These are phyloP conservation scores for Pyrrhia umbra DNA, from an alignment of 2,888 invertebrate species.

Conservation along the genomic window DNA sequence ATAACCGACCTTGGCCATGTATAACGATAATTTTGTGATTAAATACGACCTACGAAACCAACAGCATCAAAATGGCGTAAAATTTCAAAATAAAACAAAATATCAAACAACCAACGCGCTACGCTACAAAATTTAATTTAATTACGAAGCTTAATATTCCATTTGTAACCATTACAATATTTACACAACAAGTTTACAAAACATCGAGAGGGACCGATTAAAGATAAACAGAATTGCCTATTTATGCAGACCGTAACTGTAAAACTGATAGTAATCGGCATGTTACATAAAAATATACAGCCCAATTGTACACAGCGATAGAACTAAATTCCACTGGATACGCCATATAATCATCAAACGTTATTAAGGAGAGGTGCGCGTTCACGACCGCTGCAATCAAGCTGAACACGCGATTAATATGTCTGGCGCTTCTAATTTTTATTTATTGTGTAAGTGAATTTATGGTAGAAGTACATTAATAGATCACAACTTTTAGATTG, in stretches of 20 bases:
- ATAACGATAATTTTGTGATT: too few relatives aligned
- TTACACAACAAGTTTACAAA: constrained; percentile 68
- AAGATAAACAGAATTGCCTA: constrained; percentile 72
- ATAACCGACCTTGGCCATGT: too few relatives aligned
- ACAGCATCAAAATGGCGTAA: neutral
- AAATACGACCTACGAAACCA: too few relatives aligned
- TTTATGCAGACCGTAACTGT: constrained; percentile 77
- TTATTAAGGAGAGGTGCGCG: constrained; percentile 23
- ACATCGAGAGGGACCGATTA: constrained; percentile 59
- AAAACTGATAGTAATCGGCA: constrained; percentile 70
- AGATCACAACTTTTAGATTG: constrained; percentile 6
- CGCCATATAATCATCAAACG: constrained; percentile 31
- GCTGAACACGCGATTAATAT: constrained; percentile 25
- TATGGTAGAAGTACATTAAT: neutral
- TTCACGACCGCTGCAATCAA: constrained; percentile 7
- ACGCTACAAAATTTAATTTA: constrained; percentile 27
- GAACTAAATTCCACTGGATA: constrained; percentile 60
- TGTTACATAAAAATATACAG: constrained; percentile 79
- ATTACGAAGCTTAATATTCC: constrained; percentile 38
- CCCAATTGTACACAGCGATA: constrained; percentile 71
- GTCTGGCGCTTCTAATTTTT: constrained; percentile 3
- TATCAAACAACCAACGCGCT: neutral
- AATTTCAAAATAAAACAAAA: neutral
- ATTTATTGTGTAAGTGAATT: constrained; percentile 7
- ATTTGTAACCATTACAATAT: constrained; percentile 43